A percentile compares a stretch with the other conserved stretches of the same genome.
phyloP scores from a whole-genome alignment of 2,888 invertebrate species.

The Lasius platythorax region DNA sequence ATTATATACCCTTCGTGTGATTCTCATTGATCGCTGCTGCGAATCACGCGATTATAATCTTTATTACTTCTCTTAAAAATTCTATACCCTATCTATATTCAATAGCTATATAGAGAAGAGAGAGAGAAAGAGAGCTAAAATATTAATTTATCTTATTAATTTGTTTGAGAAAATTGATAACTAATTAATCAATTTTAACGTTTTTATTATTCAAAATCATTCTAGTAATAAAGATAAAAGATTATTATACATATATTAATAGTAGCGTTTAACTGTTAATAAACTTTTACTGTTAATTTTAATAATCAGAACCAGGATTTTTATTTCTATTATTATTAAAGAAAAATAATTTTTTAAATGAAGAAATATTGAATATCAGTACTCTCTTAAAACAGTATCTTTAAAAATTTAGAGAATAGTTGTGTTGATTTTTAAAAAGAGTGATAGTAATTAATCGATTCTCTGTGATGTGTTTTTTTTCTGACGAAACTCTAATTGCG shows the following conservation, averaged over 20 bases:
- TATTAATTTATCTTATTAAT: not conserved
- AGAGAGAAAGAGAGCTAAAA: not conserved
- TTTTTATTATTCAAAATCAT: not conserved
- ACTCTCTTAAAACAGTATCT: not conserved
- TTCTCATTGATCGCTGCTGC: slow-evolving; percentile 25
- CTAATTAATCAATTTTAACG: not conserved
- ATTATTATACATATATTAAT: too few relatives aligned
- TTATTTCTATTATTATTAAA: not conserved
- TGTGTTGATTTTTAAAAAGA: not conserved
- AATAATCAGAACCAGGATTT: not conserved
- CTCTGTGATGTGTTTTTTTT: not conserved
- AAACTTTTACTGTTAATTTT: not conserved
- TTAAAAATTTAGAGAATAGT: not conserved
- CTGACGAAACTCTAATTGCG: not conserved
- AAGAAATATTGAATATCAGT: not conserved
- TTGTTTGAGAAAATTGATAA: not conserved
- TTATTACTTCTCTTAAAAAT: slow-evolving; percentile 12
- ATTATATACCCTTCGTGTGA: slow-evolving; percentile 6
- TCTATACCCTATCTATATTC: too few relatives aligned
- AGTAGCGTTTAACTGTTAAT: too few relatives aligned
- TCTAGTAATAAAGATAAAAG: slow-evolving; percentile 4
- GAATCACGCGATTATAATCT: slow-evolving; percentile 14
- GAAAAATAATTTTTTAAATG: not conserved
- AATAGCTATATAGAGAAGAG: not conserved
- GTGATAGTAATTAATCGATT: not conserved